Percentiles rank a stretch among this genome's conserved stretches.
Conservation (phyloP, 2,888 invertebrate genomes). For the Mimas tiliae region DNA sequence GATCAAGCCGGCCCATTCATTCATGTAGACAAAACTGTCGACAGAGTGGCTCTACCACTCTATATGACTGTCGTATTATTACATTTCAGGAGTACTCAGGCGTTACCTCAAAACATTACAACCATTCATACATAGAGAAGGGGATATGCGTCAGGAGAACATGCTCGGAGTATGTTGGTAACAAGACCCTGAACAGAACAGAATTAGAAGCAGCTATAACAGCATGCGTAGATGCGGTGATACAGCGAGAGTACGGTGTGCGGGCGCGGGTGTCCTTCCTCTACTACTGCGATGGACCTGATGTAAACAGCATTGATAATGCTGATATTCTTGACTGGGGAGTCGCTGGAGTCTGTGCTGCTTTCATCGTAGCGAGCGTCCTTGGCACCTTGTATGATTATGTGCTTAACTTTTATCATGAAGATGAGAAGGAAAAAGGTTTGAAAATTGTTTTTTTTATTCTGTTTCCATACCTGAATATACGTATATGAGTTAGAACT, state of each 20-base stretch:
- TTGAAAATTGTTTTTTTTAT: neutral
- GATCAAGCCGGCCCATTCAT: too few relatives aligned
- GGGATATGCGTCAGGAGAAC: slow-evolving; percentile 45
- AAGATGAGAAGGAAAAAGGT: slow-evolving; percentile 35
- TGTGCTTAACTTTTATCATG: slow-evolving; percentile 37
- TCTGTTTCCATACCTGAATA: too few relatives aligned
- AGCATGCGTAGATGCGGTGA: slow-evolving; percentile 44
- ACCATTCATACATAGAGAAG: slow-evolving; percentile 44
- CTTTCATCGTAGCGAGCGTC: slow-evolving; percentile 32
- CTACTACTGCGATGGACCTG: slow-evolving; percentile 38
- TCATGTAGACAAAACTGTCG: too few relatives aligned
- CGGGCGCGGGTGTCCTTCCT: slow-evolving; percentile 37
- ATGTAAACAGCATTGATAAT: slow-evolving; percentile 12
- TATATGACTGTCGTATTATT: neutral
- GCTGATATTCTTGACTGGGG: slow-evolving; percentile 37
- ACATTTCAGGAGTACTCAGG: slow-evolving; percentile 47
- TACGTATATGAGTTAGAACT: too few relatives aligned
- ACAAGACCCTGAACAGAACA: slow-evolving; percentile 32
- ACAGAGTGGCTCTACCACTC: too few relatives aligned
- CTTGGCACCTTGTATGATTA: slow-evolving; percentile 37
- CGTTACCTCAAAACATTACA: slow-evolving; percentile 43
- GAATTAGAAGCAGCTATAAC: slow-evolving; percentile 38
- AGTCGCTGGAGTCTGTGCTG: slow-evolving; percentile 32
- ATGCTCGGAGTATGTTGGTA: slow-evolving; percentile 37
- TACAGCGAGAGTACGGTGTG: slow-evolving; percentile 40